Conservation (phyloP, 1,140 invertebrate genomes). For the Hylyphantes graminicola region DNA sequence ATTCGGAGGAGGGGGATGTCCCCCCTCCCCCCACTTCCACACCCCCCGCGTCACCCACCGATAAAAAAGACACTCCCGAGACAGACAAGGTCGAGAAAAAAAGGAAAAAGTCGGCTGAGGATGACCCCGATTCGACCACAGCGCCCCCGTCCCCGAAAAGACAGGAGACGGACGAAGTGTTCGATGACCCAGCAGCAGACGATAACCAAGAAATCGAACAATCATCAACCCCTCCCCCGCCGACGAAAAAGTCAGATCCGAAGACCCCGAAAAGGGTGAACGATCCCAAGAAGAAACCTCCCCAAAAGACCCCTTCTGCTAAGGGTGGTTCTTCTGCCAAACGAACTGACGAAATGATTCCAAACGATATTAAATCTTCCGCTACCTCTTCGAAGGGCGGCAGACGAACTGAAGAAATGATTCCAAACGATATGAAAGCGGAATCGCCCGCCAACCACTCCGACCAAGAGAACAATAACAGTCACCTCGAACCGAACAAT, state of each 20-base stretch:
- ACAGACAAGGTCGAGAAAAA: background rate
- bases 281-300: background rate
- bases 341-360: no score
- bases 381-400: background rate
- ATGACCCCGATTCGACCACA: background rate
- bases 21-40: background rate
- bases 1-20: background rate
- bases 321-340: no score
- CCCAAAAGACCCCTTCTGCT: background rate
- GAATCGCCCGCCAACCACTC: constrained; percentile 51
- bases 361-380: background rate
- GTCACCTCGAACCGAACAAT: background rate
- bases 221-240: background rate
- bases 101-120: background rate
- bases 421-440: constrained; percentile 16
- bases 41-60: background rate
- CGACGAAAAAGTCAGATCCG: background rate
- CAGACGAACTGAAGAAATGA: background rate
- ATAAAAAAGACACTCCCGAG: background rate
- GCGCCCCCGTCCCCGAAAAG: background rate
- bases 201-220: constrained; percentile 5
- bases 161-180: background rate
- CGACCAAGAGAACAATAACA: constrained; percentile 55
- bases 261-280: constrained; percentile 3
- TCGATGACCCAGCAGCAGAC: background rate